Conservation (phyloP, 2,113 vertebrate genomes). For the Ammodytes dubius region DNA sequence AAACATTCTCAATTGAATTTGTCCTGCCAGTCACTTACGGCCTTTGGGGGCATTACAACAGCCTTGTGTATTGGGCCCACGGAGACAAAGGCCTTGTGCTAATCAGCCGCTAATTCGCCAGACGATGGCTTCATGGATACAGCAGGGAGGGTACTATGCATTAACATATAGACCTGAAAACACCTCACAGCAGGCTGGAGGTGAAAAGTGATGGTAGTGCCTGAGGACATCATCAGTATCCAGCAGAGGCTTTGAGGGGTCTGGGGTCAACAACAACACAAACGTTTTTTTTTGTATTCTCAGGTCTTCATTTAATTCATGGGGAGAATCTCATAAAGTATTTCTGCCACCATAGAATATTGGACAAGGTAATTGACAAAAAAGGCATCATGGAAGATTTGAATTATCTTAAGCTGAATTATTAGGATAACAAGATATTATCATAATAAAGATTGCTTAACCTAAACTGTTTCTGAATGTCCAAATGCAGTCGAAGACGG, state of each 20-base stretch:
- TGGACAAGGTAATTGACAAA: no score
- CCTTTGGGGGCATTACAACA: slow-evolving; percentile 36
- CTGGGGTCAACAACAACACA: not conserved
- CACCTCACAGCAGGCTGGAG: slow-evolving; percentile 36
- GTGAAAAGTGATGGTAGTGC: slow-evolving; percentile 44
- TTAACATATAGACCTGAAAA: slow-evolving; percentile 70
- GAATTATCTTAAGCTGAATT: no score
- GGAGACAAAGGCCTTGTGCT: slow-evolving; percentile 67
- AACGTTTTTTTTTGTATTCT: not conserved
- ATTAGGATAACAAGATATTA: no score
- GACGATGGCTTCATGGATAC: slow-evolving; percentile 70
- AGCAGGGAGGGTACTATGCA: slow-evolving; percentile 47
- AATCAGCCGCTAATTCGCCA: slow-evolving; percentile 75
- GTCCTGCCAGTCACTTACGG: slow-evolving; percentile 53
- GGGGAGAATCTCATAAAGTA: not conserved
- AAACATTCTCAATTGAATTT: slow-evolving; percentile 56
- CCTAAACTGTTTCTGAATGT: no score
- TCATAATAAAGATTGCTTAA: no score
- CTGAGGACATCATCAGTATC: slow-evolving; percentile 24
- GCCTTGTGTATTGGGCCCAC: slow-evolving; percentile 69
- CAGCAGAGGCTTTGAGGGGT: slow-evolving; percentile 33
- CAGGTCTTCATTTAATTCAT: slow-evolving; percentile 2
- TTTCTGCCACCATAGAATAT: not conserved
- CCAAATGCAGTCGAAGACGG: no score
- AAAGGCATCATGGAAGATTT: no score